Conservation (phyloP, 2,797 vertebrate species). For the Remorina albescens region DNA sequence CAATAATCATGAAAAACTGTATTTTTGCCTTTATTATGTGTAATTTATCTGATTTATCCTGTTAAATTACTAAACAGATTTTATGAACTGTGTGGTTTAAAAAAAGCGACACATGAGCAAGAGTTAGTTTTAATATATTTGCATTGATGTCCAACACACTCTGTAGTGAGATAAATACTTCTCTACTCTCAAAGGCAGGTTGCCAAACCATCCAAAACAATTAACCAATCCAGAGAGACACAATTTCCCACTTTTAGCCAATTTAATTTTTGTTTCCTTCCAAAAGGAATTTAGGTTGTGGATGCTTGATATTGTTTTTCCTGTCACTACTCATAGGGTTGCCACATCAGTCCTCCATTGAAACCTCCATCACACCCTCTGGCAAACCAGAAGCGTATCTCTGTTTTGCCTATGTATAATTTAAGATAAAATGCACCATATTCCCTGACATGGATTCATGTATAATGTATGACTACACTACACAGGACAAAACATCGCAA, state of each 20-base stretch:
- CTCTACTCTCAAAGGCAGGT: not conserved
- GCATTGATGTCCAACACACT: not conserved
- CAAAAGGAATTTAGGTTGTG: not conserved
- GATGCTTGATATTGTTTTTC: not conserved
- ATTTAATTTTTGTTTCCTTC: not conserved
- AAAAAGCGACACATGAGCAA: not conserved
- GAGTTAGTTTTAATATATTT: not conserved
- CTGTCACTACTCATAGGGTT: conserved; percentile 1
- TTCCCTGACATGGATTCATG: not conserved
- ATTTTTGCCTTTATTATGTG: no score
- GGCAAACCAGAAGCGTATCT: conserved; percentile 16
- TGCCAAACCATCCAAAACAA: not conserved
- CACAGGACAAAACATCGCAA: conserved; percentile 8
- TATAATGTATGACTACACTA: not conserved
- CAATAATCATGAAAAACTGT: not conserved
- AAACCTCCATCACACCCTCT: not conserved
- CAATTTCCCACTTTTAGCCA: not conserved
- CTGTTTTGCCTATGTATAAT: conserved; percentile 21
- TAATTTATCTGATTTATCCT: no score
- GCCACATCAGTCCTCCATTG: not conserved
- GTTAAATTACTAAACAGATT: no score
- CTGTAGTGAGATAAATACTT: not conserved
- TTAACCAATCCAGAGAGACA: not conserved
- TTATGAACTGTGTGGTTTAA: no score
- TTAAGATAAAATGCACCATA: not conserved